Conservation (phyloP, 2,888 invertebrate genomes). For the Cryptus viduatorius region DNA sequence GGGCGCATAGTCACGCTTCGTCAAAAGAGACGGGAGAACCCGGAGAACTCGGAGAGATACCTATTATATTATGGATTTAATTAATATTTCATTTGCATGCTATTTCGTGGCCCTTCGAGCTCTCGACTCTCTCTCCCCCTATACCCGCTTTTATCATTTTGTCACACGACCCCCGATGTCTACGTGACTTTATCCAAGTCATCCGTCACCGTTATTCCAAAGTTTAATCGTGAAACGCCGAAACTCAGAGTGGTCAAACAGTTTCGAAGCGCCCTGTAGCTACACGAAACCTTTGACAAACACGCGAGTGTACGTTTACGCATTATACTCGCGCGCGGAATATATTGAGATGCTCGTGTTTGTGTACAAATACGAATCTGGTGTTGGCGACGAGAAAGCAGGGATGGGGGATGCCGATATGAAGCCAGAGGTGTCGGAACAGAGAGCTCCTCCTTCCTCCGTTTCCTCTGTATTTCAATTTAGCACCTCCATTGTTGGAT, state of each 20-base stretch:
- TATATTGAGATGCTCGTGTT: constrained; percentile 31
- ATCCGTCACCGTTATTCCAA: too few species aligned
- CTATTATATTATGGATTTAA: constrained; percentile 79
- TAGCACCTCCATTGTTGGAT: constrained; percentile 83
- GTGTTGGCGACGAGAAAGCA: constrained; percentile 18
- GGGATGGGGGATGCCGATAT: constrained; percentile 10
- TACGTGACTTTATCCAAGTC: neutral
- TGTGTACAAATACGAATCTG: constrained; percentile 56
- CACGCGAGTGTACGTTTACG: constrained; percentile 13
- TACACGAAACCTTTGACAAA: constrained; percentile 1
- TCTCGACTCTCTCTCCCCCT: constrained; percentile 46
- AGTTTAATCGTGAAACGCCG: neutral
- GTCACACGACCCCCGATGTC: constrained; percentile 10
- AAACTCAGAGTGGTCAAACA: neutral
- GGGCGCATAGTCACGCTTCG: neutral
- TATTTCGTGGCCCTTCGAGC: constrained; percentile 75
- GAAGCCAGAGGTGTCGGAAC: constrained; percentile 20
- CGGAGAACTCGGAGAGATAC: too few species aligned
- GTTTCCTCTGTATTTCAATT: constrained; percentile 80
- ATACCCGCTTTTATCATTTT: constrained; percentile 21
- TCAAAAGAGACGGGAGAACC: constrained; percentile 51
- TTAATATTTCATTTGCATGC: constrained; percentile 83
- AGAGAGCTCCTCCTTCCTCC: constrained; percentile 33
- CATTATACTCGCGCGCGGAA: constrained; percentile 19
- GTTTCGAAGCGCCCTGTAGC: neutral